Percentiles rank a stretch among this genome's conserved stretches.
Evolutionary conservation across 92 coral and sea anemone genomes (phyloP).

Genomic region (Porites evermanni): DNA sequence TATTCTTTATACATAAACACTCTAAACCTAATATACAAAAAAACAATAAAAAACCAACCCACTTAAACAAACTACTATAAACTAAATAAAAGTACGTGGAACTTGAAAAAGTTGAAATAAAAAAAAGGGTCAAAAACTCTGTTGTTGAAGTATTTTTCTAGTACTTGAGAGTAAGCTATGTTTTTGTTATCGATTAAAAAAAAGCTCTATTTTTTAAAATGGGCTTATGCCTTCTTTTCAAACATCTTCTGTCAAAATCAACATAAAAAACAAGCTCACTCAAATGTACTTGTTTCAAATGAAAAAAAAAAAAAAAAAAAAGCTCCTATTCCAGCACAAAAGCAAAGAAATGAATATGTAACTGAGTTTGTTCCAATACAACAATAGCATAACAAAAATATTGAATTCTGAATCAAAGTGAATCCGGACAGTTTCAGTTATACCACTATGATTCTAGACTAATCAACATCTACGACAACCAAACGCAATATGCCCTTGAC

Average conservation of each 20-base stretch:
- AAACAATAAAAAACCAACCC: no score
- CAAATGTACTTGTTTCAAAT: background rate
- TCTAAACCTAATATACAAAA: no score
- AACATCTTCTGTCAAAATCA: background rate
- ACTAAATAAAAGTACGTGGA: no score
- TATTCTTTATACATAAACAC: no score
- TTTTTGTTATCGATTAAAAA: constrained; percentile 7
- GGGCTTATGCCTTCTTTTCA: constrained; percentile 21
- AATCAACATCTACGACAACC: background rate
- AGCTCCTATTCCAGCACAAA: background rate
- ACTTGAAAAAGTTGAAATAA: background rate
- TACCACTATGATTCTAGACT: background rate
- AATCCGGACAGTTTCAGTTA: background rate
- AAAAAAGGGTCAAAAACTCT: background rate
- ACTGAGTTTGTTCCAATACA: background rate
- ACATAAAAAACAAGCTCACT: background rate
- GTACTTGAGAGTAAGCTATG: constrained; percentile 6
- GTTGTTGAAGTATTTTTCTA: background rate
- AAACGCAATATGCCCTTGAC: background rate
- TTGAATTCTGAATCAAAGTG: background rate
- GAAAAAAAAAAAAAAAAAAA: background rate
- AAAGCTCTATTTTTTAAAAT: constrained; percentile 1
- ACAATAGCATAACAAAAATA: background rate
- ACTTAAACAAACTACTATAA: no score
- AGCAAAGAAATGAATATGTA: background rate